phyloP scores from a whole-genome alignment of 2,113 vertebrate species.

The Tautogolabrus adspersus region DNA sequence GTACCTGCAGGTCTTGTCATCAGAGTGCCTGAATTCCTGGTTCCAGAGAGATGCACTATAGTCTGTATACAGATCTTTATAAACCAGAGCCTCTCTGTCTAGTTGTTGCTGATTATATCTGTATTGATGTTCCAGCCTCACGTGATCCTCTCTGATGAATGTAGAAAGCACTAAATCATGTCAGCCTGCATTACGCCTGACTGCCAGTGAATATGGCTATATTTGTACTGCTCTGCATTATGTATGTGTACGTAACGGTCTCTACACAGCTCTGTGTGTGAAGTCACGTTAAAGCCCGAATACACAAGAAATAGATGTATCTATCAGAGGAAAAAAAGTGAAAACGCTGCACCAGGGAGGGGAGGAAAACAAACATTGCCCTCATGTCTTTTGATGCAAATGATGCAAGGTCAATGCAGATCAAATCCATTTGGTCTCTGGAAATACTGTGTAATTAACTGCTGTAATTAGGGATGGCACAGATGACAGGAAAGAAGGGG shows the following conservation, averaged over 20 bases:
- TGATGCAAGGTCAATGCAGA: constrained; percentile 49
- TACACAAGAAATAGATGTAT: background rate
- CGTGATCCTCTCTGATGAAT: constrained; percentile 14
- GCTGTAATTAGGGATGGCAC: constrained; percentile 61
- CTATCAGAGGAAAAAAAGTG: background rate
- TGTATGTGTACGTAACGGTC: constrained; percentile 9
- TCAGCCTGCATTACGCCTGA: constrained; percentile 28
- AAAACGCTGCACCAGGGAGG: background rate
- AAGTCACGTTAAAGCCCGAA: constrained; percentile 16
- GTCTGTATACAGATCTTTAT: background rate
- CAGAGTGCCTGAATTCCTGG: too few relatives aligned
- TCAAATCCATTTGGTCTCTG: constrained; percentile 70
- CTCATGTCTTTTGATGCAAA: constrained; percentile 33
- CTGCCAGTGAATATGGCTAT: constrained; percentile 14
- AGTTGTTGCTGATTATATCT: constrained; percentile 43
- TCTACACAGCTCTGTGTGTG: background rate
- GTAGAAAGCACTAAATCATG: constrained; percentile 38
- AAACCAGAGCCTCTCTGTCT: constrained; percentile 18
- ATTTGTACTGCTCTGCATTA: constrained; percentile 39
- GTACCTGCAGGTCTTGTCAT: background rate
- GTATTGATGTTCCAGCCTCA: constrained; percentile 38
- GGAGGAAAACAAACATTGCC: background rate
- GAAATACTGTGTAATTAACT: constrained; percentile 70
- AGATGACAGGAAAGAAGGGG: constrained; percentile 43
- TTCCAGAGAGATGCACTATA: constrained; percentile 2